Conservation (phyloP, 1,140 invertebrate species). For the honey bee (Apis mellifera) region DNA sequence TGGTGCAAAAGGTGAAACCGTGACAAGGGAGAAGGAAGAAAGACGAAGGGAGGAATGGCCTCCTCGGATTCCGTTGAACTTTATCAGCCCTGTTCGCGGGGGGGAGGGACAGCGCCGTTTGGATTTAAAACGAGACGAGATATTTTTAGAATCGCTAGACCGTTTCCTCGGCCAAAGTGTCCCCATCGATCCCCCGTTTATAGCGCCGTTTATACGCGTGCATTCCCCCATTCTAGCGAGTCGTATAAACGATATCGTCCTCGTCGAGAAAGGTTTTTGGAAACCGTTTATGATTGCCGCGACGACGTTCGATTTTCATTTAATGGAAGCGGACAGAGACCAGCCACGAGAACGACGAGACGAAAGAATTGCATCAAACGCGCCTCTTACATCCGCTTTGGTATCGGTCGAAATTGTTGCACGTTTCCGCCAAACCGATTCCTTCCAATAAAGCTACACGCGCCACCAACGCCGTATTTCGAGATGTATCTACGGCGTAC, state of each 20-base stretch:
- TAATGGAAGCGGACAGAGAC: neutral
- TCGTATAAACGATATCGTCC: conserved; percentile 28
- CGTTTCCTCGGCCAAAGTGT: neutral
- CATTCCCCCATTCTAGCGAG: conserved; percentile 21
- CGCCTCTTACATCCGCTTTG: neutral
- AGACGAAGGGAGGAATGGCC: neutral
- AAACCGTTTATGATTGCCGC: conserved; percentile 3
- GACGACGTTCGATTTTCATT: neutral
- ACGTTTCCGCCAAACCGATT: conserved; percentile 6
- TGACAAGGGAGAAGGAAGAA: neutral
- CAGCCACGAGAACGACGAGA: too few relatives aligned
- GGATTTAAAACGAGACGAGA: conserved; percentile 18
- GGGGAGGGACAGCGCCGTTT: conserved; percentile 9
- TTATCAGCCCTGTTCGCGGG: conserved; percentile 1
- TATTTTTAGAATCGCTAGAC: conserved; percentile 12
- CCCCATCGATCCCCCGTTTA: conserved; percentile 32
- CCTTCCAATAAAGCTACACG: conserved; percentile 24
- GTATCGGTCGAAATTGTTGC: conserved; percentile 22
- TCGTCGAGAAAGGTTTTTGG: neutral
- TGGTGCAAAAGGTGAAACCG: neutral
- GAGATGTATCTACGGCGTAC: conserved; percentile 28
- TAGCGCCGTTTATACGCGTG: conserved; percentile 31
- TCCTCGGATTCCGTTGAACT: conserved; percentile 35
- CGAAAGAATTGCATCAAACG: conserved; percentile 5
- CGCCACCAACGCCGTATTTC: neutral